Evolutionary conservation across 2,797 vertebrate genomes (phyloP).

Genomic region (Propithecus perrieri): DNA sequence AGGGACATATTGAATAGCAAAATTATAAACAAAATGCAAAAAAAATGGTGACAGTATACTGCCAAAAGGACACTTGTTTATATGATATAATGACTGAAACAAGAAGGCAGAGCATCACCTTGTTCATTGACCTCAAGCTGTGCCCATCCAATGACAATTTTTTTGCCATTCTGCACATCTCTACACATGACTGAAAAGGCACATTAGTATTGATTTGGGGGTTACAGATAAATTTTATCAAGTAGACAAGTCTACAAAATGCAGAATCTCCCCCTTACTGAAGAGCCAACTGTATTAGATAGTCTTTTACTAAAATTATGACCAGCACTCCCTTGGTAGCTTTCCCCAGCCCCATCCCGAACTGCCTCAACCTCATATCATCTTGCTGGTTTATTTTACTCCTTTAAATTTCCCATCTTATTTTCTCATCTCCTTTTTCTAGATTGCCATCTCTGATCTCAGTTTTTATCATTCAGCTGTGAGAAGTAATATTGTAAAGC

Average conservation of each 20-base stretch:
- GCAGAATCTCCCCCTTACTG: neutral
- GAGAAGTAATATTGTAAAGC: slow-evolving; percentile 28
- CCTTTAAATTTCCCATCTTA: neutral
- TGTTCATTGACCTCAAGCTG: neutral
- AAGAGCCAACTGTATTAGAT: neutral
- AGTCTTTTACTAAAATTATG: neutral
- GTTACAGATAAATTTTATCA: neutral
- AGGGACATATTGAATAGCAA: neutral
- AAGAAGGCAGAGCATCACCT: neutral
- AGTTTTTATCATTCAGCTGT: neutral
- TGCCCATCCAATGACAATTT: neutral
- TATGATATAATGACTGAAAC: neutral
- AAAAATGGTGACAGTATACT: neutral
- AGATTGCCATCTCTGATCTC: neutral
- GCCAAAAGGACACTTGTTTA: neutral
- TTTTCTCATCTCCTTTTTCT: slow-evolving; percentile 27
- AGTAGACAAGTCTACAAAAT: neutral
- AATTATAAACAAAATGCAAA: neutral
- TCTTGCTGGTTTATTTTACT: slow-evolving; percentile 12
- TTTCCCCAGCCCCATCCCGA: neutral
- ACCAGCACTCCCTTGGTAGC: neutral
- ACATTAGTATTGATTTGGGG: neutral
- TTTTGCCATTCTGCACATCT: neutral
- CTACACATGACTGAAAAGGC: neutral
- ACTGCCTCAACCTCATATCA: neutral